These are phyloP conservation scores for Isoperla grammatica DNA, from an alignment of 2,888 invertebrate genomes.

Conservation along the genomic window DNA sequence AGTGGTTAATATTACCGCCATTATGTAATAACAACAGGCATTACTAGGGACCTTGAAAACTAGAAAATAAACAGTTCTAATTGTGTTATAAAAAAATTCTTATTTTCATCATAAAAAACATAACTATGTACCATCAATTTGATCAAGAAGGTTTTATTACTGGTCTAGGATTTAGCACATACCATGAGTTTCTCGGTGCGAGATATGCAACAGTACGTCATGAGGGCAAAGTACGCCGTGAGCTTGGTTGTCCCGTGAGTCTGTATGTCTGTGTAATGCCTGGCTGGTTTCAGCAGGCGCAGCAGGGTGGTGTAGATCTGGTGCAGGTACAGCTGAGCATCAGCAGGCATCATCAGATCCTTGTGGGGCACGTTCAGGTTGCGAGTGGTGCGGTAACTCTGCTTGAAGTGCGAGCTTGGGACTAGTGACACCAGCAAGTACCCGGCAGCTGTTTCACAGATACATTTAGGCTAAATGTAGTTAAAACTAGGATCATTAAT, in stretches of 20 bases:
- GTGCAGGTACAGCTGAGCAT: constrained; percentile 56
- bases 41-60: no score
- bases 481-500: no score
- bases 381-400: constrained; percentile 66
- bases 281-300: constrained; percentile 71
- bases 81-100: no score
- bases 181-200: constrained; percentile 91
- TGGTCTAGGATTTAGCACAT: no score
- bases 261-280: constrained; percentile 79
- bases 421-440: constrained; percentile 84
- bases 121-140: no score
- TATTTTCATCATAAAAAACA: no score
- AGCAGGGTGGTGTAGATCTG: constrained; percentile 68
- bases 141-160: no score
- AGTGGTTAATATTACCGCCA: no score
- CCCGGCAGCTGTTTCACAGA: constrained; percentile 70
- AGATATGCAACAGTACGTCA: constrained; percentile 87
- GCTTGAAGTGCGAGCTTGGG: constrained; percentile 84
- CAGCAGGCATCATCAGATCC: constrained; percentile 45
- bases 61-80: no score
- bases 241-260: constrained; percentile 87
- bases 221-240: constrained; percentile 86
- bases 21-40: no score
- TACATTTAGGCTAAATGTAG: no score
- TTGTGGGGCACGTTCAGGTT: constrained; percentile 49